phyloP scores from a whole-genome alignment of 1,140 invertebrate genomes.

The Acromyrmex charruanus region DNA sequence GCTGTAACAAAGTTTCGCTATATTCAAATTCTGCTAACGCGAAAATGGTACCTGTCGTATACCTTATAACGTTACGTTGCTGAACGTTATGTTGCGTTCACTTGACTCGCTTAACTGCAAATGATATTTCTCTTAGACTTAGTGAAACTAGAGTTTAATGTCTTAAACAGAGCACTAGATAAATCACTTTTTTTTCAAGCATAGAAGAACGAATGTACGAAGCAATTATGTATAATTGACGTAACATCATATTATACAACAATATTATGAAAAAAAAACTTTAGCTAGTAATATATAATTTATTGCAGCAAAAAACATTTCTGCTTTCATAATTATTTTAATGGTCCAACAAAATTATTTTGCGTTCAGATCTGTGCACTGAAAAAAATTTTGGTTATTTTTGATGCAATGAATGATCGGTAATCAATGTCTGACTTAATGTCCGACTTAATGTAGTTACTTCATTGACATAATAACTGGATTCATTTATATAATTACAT shows the following conservation, averaged over 20 bases:
- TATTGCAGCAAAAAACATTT: neutral
- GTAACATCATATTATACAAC: neutral
- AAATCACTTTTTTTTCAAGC: neutral
- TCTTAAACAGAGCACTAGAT: neutral
- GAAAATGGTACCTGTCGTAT: slow-evolving; percentile 72
- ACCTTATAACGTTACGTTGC: slow-evolving; percentile 73
- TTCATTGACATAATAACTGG: no score
- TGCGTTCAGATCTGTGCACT: no score
- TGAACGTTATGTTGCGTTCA: slow-evolving; percentile 68
- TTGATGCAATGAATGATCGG: no score
- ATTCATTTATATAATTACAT: no score
- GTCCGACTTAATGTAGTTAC: no score
- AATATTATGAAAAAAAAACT: neutral
- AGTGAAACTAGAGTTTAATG: slow-evolving; percentile 18
- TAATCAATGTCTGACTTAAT: no score
- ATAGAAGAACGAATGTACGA: neutral
- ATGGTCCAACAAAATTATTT: no score
- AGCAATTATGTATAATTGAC: neutral
- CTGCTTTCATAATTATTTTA: neutral
- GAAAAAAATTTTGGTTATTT: no score
- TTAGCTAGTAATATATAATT: neutral
- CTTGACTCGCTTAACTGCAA: slow-evolving; percentile 25
- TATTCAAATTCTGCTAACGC: slow-evolving; percentile 33
- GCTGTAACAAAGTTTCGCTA: slow-evolving; percentile 32
- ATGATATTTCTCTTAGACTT: slow-evolving; percentile 22